Conservation (phyloP, 2,888 invertebrate genomes). For the Deilephila porcellus region DNA sequence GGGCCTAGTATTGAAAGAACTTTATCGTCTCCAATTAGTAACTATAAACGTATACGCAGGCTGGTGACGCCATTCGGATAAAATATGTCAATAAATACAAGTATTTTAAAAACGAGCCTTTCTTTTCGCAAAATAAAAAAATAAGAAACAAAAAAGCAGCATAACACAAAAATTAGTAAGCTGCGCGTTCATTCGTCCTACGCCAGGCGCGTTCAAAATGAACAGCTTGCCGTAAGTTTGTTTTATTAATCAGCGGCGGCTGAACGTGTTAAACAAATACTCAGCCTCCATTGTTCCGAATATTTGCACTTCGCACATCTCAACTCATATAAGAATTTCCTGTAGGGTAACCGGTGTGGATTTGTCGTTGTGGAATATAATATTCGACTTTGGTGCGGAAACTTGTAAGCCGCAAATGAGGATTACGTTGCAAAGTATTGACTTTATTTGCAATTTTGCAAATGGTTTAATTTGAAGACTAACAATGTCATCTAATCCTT, state of each 20-base stretch:
- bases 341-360: slow-evolving; percentile 32
- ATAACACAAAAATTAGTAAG: neutral
- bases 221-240: slow-evolving; percentile 35
- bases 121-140: neutral
- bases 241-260: slow-evolving; percentile 41
- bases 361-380: neutral
- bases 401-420: no score
- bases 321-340: slow-evolving; percentile 53
- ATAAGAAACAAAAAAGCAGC: neutral
- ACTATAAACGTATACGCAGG: no score
- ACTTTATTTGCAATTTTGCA: no score
- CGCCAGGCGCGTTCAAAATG: neutral
- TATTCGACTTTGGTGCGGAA: no score
- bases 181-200: neutral
- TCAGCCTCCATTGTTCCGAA: slow-evolving; percentile 57
- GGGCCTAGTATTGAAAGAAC: no score
- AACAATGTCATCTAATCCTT: no score
- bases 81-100: no score
- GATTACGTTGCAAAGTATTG: no score
- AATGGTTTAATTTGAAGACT: no score
- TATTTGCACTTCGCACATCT: slow-evolving; percentile 47
- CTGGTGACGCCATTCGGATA: no score
- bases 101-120: neutral
- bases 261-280: slow-evolving; percentile 55
- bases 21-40: no score